Evolutionary conservation across 1,140 invertebrate genomes (phyloP).

Genomic region (Drosophila hydei): DNA sequence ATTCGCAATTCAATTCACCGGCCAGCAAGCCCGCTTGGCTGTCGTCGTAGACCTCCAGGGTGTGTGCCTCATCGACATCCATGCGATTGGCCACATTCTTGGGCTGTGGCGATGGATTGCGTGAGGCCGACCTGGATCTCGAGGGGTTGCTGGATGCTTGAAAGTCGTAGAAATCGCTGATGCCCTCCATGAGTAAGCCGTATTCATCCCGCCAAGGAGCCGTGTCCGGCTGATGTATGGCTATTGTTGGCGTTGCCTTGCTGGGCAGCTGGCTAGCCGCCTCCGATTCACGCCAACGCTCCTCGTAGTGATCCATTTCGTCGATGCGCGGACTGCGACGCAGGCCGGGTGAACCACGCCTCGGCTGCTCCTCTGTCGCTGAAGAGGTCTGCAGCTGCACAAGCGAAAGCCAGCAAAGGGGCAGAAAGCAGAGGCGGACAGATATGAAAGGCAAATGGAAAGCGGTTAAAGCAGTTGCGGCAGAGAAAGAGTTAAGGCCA

Average conservation of each 20-base stretch:
- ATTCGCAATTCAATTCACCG: constrained; percentile 62
- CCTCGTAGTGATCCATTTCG: constrained; percentile 78
- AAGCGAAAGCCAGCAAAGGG: constrained; percentile 15
- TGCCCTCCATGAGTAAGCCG: constrained; percentile 74
- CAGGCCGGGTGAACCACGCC: constrained; percentile 59
- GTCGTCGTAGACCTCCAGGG: constrained; percentile 71
- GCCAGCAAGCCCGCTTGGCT: constrained; percentile 33
- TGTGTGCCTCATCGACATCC: constrained; percentile 41
- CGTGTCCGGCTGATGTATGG: constrained; percentile 59
- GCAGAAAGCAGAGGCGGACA: constrained; percentile 12
- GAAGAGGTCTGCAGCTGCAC: constrained; percentile 69
- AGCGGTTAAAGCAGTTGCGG: constrained; percentile 48
- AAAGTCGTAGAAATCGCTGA: constrained; percentile 83
- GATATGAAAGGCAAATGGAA: constrained; percentile 62
- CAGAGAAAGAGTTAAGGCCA: not conserved
- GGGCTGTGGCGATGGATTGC: constrained; percentile 64
- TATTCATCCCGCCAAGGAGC: constrained; percentile 74
- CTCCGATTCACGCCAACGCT: constrained; percentile 66
- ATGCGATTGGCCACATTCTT: constrained; percentile 68
- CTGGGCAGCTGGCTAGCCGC: constrained; percentile 5
- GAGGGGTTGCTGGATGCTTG: constrained; percentile 76
- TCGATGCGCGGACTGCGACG: constrained; percentile 79
- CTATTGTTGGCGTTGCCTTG: constrained; percentile 55
- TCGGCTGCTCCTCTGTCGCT: constrained; percentile 60
- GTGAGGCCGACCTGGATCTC: constrained; percentile 63